phyloP scores from a whole-genome alignment of 2,113 vertebrate species.

The Galeopterus variegatus region DNA sequence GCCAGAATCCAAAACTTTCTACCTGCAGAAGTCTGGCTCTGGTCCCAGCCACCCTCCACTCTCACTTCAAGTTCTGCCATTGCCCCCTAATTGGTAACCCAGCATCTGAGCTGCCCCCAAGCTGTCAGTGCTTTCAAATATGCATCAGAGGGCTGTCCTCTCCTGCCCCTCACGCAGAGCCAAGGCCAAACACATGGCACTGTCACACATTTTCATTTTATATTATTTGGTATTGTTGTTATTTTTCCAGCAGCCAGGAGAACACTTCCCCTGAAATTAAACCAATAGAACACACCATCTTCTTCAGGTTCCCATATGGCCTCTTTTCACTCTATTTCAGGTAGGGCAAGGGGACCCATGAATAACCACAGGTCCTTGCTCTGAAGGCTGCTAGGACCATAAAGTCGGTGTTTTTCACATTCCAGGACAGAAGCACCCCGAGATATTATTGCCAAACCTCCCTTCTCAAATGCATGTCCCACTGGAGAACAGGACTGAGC shows the following conservation, averaged over 20 bases:
- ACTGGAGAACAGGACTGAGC: accelerated
- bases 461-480: not conserved
- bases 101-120: accelerated
- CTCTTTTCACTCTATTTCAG: not conserved
- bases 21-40: accelerated
- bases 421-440: too few relatives aligned
- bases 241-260: not conserved
- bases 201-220: not conserved
- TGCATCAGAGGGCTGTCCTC: accelerated
- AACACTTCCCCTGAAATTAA: not conserved
- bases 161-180: not conserved
- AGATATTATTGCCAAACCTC: too few relatives aligned
- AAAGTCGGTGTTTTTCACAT: not conserved
- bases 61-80: accelerated
- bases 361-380: not conserved
- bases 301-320: too few relatives aligned
- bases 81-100: not conserved
- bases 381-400: not conserved
- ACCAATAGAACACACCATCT: not conserved
- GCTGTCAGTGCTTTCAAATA: accelerated
- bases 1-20: not conserved
- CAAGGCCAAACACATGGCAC: accelerated
- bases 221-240: not conserved
- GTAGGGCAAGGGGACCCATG: too few relatives aligned
- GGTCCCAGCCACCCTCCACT: not conserved